Evolutionary conservation across 2,888 invertebrate species (phyloP).

Genomic region (Tribolium freemani): DNA sequence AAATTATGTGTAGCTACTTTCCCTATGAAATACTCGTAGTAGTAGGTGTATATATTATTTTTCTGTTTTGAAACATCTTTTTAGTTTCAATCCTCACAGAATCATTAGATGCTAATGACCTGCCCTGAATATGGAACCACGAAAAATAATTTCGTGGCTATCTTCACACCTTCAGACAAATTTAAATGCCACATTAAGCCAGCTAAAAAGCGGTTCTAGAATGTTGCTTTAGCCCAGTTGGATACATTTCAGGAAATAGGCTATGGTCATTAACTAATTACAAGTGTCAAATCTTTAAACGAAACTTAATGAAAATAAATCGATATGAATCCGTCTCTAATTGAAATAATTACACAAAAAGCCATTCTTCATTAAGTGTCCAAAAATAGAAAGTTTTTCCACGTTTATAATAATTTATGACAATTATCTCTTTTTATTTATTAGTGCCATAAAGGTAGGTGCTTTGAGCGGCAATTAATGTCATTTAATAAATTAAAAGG

Average conservation of each 20-base stretch:
- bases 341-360: conserved; percentile 8
- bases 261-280: conserved; percentile 6
- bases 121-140: neutral
- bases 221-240: neutral
- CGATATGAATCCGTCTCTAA: neutral
- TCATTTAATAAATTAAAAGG: too few species aligned
- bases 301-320: conserved; percentile 8
- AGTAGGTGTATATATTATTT: too few species aligned
- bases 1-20: too few species aligned
- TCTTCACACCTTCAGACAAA: neutral
- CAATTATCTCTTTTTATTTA: too few species aligned
- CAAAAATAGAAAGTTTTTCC: neutral
- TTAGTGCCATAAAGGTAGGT: too few species aligned
- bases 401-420: neutral
- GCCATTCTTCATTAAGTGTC: conserved; percentile 1
- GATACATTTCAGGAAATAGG: neutral
- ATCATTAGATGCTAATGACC: neutral
- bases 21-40: too few species aligned
- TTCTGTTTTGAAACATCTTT: too few species aligned
- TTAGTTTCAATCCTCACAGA: too few species aligned
- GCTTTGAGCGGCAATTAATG: too few species aligned
- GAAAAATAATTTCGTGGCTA: neutral
- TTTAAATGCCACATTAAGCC: neutral
- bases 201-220: neutral
- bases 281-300: conserved; percentile 4